These are phyloP conservation scores for Okapia johnstoni DNA, from an alignment of 2,113 vertebrate genomes.

Conservation along the genomic window DNA sequence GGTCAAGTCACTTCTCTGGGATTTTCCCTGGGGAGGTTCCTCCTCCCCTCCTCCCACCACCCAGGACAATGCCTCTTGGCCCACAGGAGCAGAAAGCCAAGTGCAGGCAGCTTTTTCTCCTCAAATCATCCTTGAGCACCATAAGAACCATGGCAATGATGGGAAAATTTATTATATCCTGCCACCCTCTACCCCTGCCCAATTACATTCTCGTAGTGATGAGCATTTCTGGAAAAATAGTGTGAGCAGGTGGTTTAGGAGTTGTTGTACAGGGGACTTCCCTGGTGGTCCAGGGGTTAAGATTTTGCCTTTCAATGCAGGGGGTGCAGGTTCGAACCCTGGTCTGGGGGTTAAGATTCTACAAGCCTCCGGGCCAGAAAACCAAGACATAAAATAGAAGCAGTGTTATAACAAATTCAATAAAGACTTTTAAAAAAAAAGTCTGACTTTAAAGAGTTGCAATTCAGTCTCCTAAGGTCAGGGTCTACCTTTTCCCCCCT, in stretches of 20 bases:
- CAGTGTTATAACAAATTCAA: background rate
- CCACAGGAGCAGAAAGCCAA: background rate
- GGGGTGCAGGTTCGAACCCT: background rate
- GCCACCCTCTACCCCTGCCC: background rate
- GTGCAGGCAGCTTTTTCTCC: background rate
- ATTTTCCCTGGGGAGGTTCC: background rate
- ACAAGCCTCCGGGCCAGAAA: background rate
- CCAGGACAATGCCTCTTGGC: accelerated
- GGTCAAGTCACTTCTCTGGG: background rate
- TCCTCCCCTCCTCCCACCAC: background rate
- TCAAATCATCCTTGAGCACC: background rate
- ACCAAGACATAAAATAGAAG: background rate
- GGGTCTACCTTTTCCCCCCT: accelerated
- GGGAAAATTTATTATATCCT: background rate
- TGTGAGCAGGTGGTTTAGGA: background rate
- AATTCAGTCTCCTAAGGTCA: background rate
- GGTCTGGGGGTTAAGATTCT: background rate
- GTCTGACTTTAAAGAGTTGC: background rate
- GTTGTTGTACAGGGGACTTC: background rate
- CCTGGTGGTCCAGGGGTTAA: background rate
- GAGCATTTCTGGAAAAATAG: background rate
- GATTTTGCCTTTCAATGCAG: background rate
- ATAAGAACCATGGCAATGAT: background rate
- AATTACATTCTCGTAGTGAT: background rate
- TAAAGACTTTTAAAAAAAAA: background rate